These are phyloP conservation scores for Elaphurus davidianus DNA, from an alignment of 2,113 vertebrate species.

Conservation along the genomic window DNA sequence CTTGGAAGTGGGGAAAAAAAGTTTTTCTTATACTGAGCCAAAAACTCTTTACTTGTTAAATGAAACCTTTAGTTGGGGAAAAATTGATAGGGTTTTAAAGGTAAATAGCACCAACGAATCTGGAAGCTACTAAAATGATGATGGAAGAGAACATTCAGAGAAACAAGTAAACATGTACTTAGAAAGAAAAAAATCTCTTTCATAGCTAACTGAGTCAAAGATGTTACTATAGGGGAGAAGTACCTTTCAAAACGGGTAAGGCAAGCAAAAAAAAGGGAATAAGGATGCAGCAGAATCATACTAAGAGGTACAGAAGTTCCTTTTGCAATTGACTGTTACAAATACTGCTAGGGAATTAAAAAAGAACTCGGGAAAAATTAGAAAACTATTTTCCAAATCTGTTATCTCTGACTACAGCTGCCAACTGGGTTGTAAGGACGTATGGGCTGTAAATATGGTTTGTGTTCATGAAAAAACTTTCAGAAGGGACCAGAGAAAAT, in stretches of 20 bases:
- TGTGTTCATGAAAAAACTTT: neutral
- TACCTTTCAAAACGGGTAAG: neutral
- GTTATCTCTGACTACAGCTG: neutral
- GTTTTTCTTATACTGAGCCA: neutral
- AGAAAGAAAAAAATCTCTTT: neutral
- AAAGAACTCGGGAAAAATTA: neutral
- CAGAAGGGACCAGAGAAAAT: neutral
- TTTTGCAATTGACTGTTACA: neutral
- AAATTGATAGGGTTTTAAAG: neutral
- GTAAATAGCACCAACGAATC: neutral
- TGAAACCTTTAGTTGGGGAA: neutral
- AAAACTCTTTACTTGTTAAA: neutral
- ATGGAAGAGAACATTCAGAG: neutral
- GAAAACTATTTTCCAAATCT: neutral
- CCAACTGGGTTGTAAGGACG: neutral
- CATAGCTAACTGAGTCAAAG: neutral
- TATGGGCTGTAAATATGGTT: neutral
- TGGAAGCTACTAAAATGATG: neutral
- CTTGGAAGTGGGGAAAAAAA: neutral
- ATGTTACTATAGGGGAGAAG: neutral
- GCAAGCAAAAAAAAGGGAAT: neutral
- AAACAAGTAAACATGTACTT: neutral
- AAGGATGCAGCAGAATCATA: neutral
- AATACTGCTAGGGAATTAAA: neutral
- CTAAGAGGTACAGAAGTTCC: neutral